Evolutionary conservation across 2,888 invertebrate genomes (phyloP).

Genomic region (Cerastis rubricosa): DNA sequence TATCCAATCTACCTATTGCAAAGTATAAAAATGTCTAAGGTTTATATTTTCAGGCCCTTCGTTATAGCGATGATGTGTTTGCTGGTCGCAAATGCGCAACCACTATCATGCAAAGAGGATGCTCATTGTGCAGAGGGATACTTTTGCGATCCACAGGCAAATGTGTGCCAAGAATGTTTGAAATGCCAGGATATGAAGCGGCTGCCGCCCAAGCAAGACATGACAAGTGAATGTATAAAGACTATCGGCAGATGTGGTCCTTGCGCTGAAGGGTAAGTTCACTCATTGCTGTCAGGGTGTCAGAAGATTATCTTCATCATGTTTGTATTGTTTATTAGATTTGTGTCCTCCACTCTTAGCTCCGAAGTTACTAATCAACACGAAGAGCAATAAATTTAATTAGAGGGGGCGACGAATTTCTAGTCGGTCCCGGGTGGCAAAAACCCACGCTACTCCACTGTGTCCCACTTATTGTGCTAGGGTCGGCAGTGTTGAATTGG

Average conservation of each 20-base stretch:
- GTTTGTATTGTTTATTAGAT: background rate
- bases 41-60: constrained; percentile 23
- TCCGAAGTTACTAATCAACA: background rate
- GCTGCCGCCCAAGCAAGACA: constrained; percentile 48
- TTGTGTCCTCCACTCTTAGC: background rate
- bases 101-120: constrained; percentile 69
- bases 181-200: constrained; percentile 75
- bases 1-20: background rate
- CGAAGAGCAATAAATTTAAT: background rate
- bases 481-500: background rate
- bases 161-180: constrained; percentile 74
- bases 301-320: background rate
- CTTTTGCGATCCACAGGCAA: constrained; percentile 71
- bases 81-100: constrained; percentile 39
- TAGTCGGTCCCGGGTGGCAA: background rate
- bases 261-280: constrained; percentile 56
- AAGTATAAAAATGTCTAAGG: background rate
- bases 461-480: background rate
- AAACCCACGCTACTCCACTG: background rate
- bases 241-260: constrained; percentile 51
- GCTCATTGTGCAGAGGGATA: constrained; percentile 73
- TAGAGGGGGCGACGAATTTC: background rate
- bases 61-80: constrained; percentile 25
- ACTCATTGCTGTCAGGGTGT: background rate
- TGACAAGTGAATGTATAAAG: constrained; percentile 40